Conservation (phyloP, 1,140 invertebrate genomes). For the Drosophila serrata region DNA sequence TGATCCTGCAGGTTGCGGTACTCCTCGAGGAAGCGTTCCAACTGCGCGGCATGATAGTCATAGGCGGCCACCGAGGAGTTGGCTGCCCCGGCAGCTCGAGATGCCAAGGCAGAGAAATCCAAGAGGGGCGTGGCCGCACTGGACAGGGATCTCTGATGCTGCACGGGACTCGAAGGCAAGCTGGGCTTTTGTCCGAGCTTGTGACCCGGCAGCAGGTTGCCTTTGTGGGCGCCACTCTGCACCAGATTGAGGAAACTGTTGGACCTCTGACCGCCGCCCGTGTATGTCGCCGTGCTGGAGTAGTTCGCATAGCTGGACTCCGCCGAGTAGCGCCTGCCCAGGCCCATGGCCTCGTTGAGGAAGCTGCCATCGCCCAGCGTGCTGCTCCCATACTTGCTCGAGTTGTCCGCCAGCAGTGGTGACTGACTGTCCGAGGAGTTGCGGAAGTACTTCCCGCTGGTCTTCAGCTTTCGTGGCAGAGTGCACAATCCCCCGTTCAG, state of each 20-base stretch:
- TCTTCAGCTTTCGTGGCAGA: constrained; percentile 86
- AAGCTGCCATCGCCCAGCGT: constrained; percentile 78
- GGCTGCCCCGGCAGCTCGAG: constrained; percentile 60
- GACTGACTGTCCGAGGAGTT: constrained; percentile 89
- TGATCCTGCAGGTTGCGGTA: constrained; percentile 91
- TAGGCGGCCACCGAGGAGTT: constrained; percentile 87
- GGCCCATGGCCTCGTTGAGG: constrained; percentile 76
- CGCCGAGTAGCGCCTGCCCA: constrained; percentile 77
- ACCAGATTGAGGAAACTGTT: constrained; percentile 84
- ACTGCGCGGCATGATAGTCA: constrained; percentile 91
- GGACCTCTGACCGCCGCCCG: constrained; percentile 71
- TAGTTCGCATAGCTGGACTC: constrained; percentile 82
- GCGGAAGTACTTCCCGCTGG: constrained; percentile 85
- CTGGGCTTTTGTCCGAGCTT: constrained; percentile 60
- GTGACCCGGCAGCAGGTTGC: constrained; percentile 36
- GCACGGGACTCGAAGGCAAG: constrained; percentile 78
- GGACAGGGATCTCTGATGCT: constrained; percentile 79
- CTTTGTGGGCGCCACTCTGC: constrained; percentile 73
- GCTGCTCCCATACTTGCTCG: constrained; percentile 84
- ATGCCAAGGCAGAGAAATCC: constrained; percentile 74
- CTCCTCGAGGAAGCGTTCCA: constrained; percentile 91
- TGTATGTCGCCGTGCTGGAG: constrained; percentile 72
- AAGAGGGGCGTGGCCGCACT: constrained; percentile 81
- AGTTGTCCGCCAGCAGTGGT: constrained; percentile 87
- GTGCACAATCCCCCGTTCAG: constrained; percentile 86